phyloP scores from a whole-genome alignment of 2,113 vertebrate species.

The Anhinga anhinga region DNA sequence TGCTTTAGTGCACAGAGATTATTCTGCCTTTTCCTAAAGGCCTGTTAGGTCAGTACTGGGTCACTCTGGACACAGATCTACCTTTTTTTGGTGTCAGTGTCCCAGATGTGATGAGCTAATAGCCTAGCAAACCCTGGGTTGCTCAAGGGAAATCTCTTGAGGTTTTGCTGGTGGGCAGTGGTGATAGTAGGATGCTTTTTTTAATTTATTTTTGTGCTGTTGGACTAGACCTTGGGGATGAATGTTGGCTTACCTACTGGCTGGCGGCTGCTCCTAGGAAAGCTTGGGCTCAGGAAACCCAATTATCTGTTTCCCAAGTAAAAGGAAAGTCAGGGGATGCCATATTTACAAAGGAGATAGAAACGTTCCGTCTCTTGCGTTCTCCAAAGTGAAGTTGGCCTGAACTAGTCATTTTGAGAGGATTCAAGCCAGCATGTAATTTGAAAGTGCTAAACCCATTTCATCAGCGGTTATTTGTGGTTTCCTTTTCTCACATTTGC shows the following conservation, averaged over 20 bases:
- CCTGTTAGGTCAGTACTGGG: slow-evolving; percentile 32
- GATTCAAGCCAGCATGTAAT: neutral
- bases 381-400: neutral
- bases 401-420: neutral
- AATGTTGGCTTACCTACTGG: neutral
- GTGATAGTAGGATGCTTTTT: neutral
- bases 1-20: slow-evolving; percentile 52
- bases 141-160: slow-evolving; percentile 31
- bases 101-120: slow-evolving; percentile 67
- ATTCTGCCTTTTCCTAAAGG: neutral
- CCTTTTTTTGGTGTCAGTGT: slow-evolving; percentile 34
- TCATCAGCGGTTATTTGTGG: slow-evolving; percentile 30
- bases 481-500: slow-evolving; percentile 2
- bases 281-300: neutral
- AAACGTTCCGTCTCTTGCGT: neutral
- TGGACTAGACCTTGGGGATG: neutral
- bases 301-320: neutral
- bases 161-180: slow-evolving; percentile 15
- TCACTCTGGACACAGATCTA: slow-evolving; percentile 58
- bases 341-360: neutral
- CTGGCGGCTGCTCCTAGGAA: neutral
- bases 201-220: neutral
- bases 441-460: slow-evolving; percentile 14
- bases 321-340: neutral
- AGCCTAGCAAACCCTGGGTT: slow-evolving; percentile 63